Evolutionary conservation across 1,140 invertebrate species (phyloP).

Genomic region (Hormaphis cornu): DNA sequence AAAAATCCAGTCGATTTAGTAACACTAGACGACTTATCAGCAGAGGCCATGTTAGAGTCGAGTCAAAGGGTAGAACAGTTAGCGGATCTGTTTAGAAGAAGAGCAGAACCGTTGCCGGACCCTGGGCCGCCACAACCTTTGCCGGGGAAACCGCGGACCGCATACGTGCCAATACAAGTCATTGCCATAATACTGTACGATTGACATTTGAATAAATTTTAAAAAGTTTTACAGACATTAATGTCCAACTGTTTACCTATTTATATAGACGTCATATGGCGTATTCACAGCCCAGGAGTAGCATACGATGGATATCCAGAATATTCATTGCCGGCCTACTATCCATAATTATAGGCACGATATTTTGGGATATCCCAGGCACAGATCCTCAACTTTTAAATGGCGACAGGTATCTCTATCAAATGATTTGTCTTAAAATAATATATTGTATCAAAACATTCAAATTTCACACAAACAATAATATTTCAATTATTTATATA

Average conservation of each 20-base stretch:
- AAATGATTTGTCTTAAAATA: background rate
- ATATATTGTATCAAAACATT: background rate
- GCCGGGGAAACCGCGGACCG: conserved; percentile 53
- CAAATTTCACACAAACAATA: background rate
- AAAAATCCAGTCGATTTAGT: conserved; percentile 71
- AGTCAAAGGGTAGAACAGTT: conserved; percentile 83
- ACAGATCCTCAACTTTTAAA: conserved; percentile 59
- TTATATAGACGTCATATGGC: conserved; percentile 53
- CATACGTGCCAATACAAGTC: conserved; percentile 54
- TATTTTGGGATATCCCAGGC: conserved; percentile 80
- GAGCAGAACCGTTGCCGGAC: conserved; percentile 57
- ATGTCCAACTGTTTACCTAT: background rate
- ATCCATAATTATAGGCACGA: conserved; percentile 71
- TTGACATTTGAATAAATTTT: background rate
- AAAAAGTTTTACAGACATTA: background rate
- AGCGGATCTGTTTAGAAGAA: conserved; percentile 64
- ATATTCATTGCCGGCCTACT: conserved; percentile 66
- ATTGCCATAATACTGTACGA: conserved; percentile 62
- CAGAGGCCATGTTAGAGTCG: conserved; percentile 87
- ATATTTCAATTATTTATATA: background rate
- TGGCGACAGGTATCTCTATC: conserved; percentile 55
- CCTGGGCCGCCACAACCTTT: conserved; percentile 65
- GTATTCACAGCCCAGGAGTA: conserved; percentile 80
- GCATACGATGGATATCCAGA: conserved; percentile 65
- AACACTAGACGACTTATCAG: conserved; percentile 81